These are phyloP conservation scores for Ectemnius continuus DNA, from an alignment of 2,888 invertebrate species.

Conservation along the genomic window DNA sequence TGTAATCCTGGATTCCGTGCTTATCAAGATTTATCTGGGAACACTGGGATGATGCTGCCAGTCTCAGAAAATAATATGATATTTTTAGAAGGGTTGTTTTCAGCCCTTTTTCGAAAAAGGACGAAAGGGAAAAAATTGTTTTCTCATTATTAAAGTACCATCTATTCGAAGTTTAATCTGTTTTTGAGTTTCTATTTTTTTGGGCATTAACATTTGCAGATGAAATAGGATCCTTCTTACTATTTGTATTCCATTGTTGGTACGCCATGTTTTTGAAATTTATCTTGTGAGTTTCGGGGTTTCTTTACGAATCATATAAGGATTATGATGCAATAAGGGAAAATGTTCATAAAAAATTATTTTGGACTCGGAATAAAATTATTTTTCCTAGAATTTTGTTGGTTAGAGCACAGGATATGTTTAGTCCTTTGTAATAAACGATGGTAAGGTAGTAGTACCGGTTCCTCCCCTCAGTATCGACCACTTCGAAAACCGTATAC, in stretches of 20 bases:
- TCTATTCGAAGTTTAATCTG: too few species aligned
- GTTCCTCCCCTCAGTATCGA: background rate
- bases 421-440: background rate
- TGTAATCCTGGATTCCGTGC: constrained; percentile 1
- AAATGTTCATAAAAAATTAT: background rate
- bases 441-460: background rate
- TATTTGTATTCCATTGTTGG: background rate
- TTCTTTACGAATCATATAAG: background rate
- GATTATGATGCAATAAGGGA: background rate
- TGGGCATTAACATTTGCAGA: too few species aligned
- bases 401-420: too few species aligned
- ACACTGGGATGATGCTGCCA: too few species aligned
- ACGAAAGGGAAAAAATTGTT: too few species aligned
- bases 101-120: too few species aligned
- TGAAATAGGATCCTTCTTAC: background rate
- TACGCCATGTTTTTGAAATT: background rate
- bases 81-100: too few species aligned
- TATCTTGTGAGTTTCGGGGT: background rate
- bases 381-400: background rate
- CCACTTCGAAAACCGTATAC: background rate
- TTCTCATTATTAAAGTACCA: too few species aligned
- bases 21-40: too few species aligned
- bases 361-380: background rate
- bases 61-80: too few species aligned
- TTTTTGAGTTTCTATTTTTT: too few species aligned